These are phyloP conservation scores for Emmelina monodactyla DNA, from an alignment of 2,888 invertebrate species.

Conservation along the genomic window DNA sequence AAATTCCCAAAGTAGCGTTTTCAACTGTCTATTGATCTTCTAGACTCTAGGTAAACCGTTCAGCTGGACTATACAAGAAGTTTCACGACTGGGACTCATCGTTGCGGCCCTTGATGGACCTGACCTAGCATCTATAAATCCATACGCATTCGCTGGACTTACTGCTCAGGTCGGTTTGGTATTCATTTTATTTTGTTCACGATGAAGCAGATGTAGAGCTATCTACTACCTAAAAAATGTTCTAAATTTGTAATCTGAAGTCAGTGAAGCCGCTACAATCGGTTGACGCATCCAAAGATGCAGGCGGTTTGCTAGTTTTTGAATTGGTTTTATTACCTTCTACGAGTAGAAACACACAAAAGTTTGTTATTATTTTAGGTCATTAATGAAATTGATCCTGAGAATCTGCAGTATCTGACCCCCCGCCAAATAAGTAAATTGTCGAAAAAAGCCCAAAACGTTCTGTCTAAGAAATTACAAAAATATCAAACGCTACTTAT, in stretches of 20 bases:
- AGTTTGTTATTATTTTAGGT: no score
- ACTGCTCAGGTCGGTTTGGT: slow-evolving; percentile 48
- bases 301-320: no score
- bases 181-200: no score
- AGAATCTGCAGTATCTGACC: slow-evolving; percentile 30
- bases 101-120: slow-evolving; percentile 38
- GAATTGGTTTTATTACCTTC: no score
- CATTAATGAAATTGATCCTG: slow-evolving; percentile 34
- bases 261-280: no score
- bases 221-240: no score
- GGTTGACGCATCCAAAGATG: no score
- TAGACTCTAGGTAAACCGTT: slow-evolving; percentile 50
- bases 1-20: background rate
- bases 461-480: slow-evolving; percentile 36
- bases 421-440: slow-evolving; percentile 34
- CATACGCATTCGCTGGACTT: slow-evolving; percentile 43
- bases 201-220: no score
- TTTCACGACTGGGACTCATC: slow-evolving; percentile 41
- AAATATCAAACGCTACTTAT: no score
- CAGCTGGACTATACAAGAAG: slow-evolving; percentile 50
- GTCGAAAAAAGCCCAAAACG: slow-evolving; percentile 31
- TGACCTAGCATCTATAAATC: slow-evolving; percentile 37
- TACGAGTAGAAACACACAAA: no score
- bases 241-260: no score
- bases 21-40: background rate